Evolutionary conservation across 2,888 invertebrate species (phyloP), one percentile per base, ranked within the genome.

Genomic region (Eudemis profundana): DNA sequence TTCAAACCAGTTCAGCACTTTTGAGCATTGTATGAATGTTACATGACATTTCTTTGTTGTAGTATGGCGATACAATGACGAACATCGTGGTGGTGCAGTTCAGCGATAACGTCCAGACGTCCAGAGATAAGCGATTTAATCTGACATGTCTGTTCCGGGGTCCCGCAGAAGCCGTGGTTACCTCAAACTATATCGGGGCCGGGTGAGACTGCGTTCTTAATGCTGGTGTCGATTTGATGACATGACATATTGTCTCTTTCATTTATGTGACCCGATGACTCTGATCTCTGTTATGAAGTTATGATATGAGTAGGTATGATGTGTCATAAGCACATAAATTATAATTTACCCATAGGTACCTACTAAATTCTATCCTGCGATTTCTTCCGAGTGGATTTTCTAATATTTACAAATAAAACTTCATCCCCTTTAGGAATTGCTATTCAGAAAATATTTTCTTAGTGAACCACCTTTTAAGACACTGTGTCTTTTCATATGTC

Each of bases 81-180:
- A 98, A 98, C 79, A 98, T 98, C 70, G 97, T 97, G 4, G 97
- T 98, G 17, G 97, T 98, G 0, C 98, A 98, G 83, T 98, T 98
- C 91, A 97, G 97, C 73, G 97, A 98, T 85, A 96, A 96, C 78
- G 97, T 98, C 0, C 98, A 98, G 90, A 98, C 98, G 0, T 96
- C 97, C 17, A 93, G 96, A 68, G 98, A 98, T 85, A 97, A 98
- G 78, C 94, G 97, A 10, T 98, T 97, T 88, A 98, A 98, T 84
- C 90, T 98, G 69, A 98, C 98, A n/a, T 98, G 98, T 79, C 93
- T 97, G 62, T 97, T 98, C 87, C 94, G 97, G 73, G 97, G 97
- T 27, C 97, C 98, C 0, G 98, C 97, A 19, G 98, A 98, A 86
- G 97, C 98, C 10, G 96, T 98, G 2, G 98, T 98, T 61, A 97